Evolutionary conservation across 2,888 invertebrate species (phyloP).

Genomic region (Endotricha flammealis): DNA sequence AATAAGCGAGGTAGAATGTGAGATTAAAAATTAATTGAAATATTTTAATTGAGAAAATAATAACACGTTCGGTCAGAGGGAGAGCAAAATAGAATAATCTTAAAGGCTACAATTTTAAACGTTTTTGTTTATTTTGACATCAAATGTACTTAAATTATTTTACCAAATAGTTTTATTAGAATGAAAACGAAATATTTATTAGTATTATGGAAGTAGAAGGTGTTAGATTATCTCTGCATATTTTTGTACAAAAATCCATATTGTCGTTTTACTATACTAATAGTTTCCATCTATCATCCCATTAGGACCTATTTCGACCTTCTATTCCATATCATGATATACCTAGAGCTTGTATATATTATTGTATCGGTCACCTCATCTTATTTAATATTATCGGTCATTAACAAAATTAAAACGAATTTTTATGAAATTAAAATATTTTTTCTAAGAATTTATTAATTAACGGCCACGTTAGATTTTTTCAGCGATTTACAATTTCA

Average conservation of each 20-base stretch:
- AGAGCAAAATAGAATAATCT: too few species aligned
- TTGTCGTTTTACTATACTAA: conserved; percentile 36
- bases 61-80: too few species aligned
- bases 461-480: conserved; percentile 12
- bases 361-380: conserved; percentile 35
- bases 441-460: conserved; percentile 54
- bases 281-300: conserved; percentile 45
- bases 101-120: too few species aligned
- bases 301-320: conserved; percentile 48
- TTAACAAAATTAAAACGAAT: conserved; percentile 31
- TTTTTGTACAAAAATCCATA: conserved; percentile 61
- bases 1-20: too few species aligned
- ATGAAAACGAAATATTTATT: conserved; percentile 24
- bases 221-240: conserved; percentile 54
- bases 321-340: conserved; percentile 66
- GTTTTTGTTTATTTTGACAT: too few species aligned
- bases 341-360: conserved; percentile 61
- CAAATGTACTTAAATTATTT: too few species aligned
- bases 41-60: too few species aligned
- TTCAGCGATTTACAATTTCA: not conserved
- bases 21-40: too few species aligned
- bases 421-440: conserved; percentile 38
- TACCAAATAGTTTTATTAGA: conserved; percentile 14
- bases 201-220: conserved; percentile 15
- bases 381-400: conserved; percentile 39